Conservation (phyloP, 2,113 vertebrate genomes). For the Tachuris rubrigastra region DNA sequence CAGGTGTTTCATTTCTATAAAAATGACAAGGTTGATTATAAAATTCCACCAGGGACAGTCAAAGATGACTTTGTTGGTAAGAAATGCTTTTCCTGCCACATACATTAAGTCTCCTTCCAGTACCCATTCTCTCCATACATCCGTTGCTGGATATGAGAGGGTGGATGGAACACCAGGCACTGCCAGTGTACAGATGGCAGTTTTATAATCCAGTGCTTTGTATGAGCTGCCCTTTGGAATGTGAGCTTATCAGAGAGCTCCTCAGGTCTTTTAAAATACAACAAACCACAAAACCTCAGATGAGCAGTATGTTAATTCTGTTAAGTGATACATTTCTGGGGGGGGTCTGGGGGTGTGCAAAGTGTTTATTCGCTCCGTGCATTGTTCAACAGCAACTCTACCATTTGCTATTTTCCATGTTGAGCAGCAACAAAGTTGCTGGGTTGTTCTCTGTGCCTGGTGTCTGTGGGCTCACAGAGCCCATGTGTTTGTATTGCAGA, state of each 20-base stretch:
- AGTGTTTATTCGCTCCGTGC: neutral
- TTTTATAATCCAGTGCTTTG: neutral
- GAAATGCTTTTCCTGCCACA: neutral
- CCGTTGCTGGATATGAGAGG: neutral
- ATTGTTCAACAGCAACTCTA: neutral
- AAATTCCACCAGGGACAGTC: constrained; percentile 77
- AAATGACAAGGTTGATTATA: constrained; percentile 84
- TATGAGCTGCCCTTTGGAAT: neutral
- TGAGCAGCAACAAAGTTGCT: neutral
- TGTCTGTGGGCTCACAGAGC: neutral
- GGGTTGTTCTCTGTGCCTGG: neutral
- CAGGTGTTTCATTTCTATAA: constrained; percentile 88
- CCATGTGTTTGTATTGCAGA: constrained; percentile 65
- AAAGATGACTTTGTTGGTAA: constrained; percentile 87
- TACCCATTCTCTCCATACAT: accelerated
- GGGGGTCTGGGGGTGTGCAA: neutral
- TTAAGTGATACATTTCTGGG: neutral
- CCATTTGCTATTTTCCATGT: neutral
- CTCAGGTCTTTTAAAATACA: neutral
- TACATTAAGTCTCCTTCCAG: neutral
- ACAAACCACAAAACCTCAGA: neutral
- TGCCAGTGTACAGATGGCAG: accelerated
- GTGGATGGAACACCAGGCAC: no score
- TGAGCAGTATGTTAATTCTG: neutral
- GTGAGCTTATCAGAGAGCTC: neutral